Conservation (phyloP, 2,113 vertebrate genomes). For the Chloropsis hardwickii region DNA sequence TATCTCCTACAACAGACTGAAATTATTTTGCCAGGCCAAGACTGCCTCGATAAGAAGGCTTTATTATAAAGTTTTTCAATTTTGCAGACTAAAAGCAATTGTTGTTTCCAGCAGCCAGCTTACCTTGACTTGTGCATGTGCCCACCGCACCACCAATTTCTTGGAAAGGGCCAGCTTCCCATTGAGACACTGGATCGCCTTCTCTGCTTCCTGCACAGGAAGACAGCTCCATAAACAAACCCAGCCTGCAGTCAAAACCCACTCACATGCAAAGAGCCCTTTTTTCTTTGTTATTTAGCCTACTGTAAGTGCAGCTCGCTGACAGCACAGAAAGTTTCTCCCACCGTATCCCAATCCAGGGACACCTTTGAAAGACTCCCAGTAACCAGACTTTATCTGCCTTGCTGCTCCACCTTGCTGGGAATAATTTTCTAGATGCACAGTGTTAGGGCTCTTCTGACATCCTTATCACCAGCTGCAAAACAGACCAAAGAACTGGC, state of each 20-base stretch:
- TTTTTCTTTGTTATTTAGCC: neutral
- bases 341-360: neutral
- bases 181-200: conserved; percentile 95
- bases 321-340: neutral
- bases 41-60: neutral
- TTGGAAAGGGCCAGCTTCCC: conserved; percentile 97
- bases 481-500: neutral
- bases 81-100: neutral
- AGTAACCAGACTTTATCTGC: neutral
- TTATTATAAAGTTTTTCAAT: fast-evolving
- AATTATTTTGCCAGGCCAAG: neutral
- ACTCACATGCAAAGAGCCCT: neutral
- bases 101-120: neutral
- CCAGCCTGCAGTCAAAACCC: neutral
- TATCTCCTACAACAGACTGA: neutral
- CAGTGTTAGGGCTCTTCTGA: neutral
- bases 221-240: conserved; percentile 45
- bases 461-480: neutral
- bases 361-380: neutral
- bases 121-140: conserved; percentile 96
- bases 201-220: conserved; percentile 88
- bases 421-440: neutral
- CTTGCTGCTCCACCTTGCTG: neutral
- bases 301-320: neutral
- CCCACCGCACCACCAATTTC: conserved; percentile 96